A percentile compares a stretch with the other conserved stretches of the same genome.
phyloP scores from a whole-genome alignment of 2,113 vertebrate genomes.

The Heterochromis multidens region DNA sequence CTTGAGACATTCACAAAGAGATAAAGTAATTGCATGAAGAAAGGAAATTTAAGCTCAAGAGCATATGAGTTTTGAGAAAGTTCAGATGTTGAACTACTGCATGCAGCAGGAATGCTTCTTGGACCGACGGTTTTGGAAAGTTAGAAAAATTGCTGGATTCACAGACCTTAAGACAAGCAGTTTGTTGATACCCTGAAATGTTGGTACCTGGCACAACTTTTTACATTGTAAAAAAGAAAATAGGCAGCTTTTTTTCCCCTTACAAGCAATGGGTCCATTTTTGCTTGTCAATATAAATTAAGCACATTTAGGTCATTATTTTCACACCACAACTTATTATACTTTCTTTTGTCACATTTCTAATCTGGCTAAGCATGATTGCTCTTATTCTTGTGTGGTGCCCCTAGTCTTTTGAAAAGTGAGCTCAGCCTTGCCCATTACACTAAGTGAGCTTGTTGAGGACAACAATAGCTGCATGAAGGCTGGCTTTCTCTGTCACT shows the following conservation, averaged over 20 bases:
- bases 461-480: conserved; percentile 67
- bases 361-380: conserved; percentile 66
- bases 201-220: background rate
- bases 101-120: background rate
- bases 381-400: conserved; percentile 57
- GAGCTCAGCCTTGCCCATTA: conserved; percentile 58
- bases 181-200: background rate
- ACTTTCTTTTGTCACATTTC: conserved; percentile 43
- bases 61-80: background rate
- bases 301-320: conserved; percentile 46
- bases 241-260: background rate
- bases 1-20: background rate
- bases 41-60: background rate
- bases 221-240: background rate
- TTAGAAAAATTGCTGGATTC: background rate
- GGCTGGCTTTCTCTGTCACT: conserved; percentile 53
- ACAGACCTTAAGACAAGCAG: background rate
- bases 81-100: background rate
- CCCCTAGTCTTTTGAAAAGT: conserved; percentile 54
- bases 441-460: conserved; percentile 64
- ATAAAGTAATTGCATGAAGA: background rate
- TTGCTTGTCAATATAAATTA: conserved; percentile 32
- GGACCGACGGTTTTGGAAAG: background rate
- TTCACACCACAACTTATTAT: conserved; percentile 47
- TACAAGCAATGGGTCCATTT: conserved; percentile 15